phyloP scores from a whole-genome alignment of 37 sponge, comb jelly and placozoan species.

The Theonella swinhoei region DNA sequence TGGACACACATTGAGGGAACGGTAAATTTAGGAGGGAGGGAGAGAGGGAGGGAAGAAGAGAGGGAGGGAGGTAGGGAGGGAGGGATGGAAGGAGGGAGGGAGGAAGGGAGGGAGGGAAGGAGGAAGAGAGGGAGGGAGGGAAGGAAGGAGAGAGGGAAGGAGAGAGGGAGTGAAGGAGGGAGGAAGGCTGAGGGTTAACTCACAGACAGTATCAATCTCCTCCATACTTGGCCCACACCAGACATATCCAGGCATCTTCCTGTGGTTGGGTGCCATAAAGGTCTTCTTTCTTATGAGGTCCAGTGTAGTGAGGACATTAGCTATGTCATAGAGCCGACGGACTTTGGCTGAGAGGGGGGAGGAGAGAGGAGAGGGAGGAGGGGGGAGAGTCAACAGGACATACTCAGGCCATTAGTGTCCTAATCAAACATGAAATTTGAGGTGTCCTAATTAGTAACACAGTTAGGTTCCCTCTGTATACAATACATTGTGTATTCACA shows the following conservation, averaged over 20 bases:
- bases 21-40: too few relatives aligned
- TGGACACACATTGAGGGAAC: background rate
- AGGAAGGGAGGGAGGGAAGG: too few relatives aligned
- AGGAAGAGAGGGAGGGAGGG: too few relatives aligned
- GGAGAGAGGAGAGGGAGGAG: background rate
- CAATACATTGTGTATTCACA: too few relatives aligned
- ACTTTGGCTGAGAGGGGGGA: slow-evolving; percentile 58
- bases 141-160: too few relatives aligned
- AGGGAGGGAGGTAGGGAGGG: too few relatives aligned
- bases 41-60: background rate
- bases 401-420: background rate
- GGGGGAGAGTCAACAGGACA: background rate
- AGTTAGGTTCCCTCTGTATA: too few relatives aligned
- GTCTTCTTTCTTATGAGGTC: slow-evolving; percentile 80
- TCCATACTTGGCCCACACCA: slow-evolving; percentile 80
- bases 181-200: too few relatives aligned
- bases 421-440: background rate
- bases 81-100: too few relatives aligned
- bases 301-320: slow-evolving; percentile 87
- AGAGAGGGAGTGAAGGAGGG: too few relatives aligned
- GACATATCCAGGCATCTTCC: slow-evolving; percentile 81
- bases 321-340: slow-evolving; percentile 92
- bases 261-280: slow-evolving; percentile 69
- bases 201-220: slow-evolving; percentile 54
- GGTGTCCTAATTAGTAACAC: too few relatives aligned